Evolutionary conservation across 2,113 vertebrate species (phyloP).

Genomic region (Copsychus sechellarum): DNA sequence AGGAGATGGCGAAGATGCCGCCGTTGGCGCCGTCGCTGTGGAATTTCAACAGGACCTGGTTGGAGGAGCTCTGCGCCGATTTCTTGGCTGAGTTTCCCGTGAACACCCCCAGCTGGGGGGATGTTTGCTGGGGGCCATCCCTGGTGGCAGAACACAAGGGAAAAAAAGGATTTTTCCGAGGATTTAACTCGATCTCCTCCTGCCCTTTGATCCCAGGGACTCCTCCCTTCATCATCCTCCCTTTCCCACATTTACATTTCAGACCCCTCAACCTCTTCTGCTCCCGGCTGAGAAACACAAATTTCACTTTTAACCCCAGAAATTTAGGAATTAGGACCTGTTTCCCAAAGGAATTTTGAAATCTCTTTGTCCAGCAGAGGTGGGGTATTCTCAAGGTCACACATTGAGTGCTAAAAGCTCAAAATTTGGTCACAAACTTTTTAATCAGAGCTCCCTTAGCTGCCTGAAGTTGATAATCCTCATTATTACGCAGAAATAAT

Average conservation of each 20-base stretch:
- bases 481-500: neutral
- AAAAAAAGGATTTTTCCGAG: neutral
- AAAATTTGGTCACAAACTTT: neutral
- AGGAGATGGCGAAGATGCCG: constrained; percentile 87
- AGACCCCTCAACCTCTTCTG: neutral
- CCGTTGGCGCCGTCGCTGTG: constrained; percentile 87
- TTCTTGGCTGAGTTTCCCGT: constrained; percentile 87
- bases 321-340: neutral
- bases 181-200: neutral
- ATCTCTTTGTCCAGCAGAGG: neutral
- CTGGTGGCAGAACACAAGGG: constrained; percentile 59
- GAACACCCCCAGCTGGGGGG: constrained; percentile 90
- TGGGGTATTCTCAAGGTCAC: neutral
- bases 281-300: accelerated
- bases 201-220: accelerated
- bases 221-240: neutral
- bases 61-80: constrained; percentile 88
- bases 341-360: neutral
- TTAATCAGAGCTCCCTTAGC: neutral
- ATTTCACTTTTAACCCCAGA: neutral
- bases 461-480: accelerated
- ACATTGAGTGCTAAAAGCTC: neutral
- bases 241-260: accelerated
- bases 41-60: constrained; percentile 91
- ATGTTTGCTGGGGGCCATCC: constrained; percentile 91